A percentile compares a stretch with the other conserved stretches of the same genome.
Evolutionary conservation across 2,888 invertebrate species (phyloP).

Genomic region (Bimastos eiseni): DNA sequence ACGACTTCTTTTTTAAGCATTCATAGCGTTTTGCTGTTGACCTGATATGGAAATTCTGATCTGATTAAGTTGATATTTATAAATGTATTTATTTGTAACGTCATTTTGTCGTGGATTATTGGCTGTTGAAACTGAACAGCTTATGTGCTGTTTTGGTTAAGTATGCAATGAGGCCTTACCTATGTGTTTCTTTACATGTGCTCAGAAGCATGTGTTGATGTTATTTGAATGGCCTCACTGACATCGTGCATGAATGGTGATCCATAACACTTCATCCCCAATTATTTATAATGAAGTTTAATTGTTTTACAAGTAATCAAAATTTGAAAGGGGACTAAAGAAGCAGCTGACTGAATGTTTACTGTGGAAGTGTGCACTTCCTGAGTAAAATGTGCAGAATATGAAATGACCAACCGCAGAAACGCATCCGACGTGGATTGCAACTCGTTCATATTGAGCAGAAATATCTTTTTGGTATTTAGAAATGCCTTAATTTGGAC

Average conservation of each 20-base stretch:
- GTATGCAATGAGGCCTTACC: background rate
- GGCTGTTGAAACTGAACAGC: background rate
- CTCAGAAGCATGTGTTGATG: background rate
- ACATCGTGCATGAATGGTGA: background rate
- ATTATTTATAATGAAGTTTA: background rate
- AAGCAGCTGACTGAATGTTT: no score
- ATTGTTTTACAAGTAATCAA: no score
- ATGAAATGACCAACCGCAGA: no score
- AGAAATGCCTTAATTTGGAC: no score
- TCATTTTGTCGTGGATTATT: background rate
- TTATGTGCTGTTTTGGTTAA: background rate
- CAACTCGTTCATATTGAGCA: no score
- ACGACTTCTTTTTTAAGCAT: background rate
- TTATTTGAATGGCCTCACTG: background rate
- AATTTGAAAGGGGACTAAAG: no score
- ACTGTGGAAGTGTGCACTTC: no score
- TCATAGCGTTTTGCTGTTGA: background rate
- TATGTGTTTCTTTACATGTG: background rate
- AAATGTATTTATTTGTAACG: background rate
- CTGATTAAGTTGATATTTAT: constrained; percentile 13
- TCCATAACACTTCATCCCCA: background rate
- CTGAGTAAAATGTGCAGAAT: no score
- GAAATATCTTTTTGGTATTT: no score
- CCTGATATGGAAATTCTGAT: background rate
- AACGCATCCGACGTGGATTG: no score